phyloP scores from a whole-genome alignment of 2,888 invertebrate species.

The Polymixis flavicincta region DNA sequence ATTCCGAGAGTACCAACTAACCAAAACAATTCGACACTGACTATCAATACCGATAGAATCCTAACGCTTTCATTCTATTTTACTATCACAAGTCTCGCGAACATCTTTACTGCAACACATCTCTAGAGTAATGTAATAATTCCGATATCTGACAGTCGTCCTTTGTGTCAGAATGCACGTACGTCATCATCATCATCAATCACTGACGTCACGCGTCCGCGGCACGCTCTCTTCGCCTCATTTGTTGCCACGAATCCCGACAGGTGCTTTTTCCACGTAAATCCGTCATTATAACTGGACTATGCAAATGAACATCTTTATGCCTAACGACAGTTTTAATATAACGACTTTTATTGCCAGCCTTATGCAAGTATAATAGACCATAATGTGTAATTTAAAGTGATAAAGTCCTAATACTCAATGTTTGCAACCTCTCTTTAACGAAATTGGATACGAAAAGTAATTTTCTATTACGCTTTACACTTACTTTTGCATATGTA shows the following conservation, averaged over 20 bases:
- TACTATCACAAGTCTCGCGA: neutral
- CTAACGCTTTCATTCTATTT: neutral
- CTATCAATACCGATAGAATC: neutral
- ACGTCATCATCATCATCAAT: constrained; percentile 84
- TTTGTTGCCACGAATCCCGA: constrained; percentile 70
- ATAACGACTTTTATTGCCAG: constrained; percentile 38
- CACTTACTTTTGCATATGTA: constrained; percentile 22
- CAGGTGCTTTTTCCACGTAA: constrained; percentile 66
- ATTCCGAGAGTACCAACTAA: constrained; percentile 25
- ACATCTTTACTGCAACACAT: constrained; percentile 7
- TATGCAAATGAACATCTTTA: constrained; percentile 63
- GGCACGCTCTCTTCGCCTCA: constrained; percentile 74
- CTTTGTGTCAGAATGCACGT: constrained; percentile 49
- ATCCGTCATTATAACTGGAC: constrained; percentile 61
- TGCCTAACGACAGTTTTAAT: constrained; percentile 54
- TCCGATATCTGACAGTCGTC: constrained; percentile 67
- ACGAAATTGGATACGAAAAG: constrained; percentile 47
- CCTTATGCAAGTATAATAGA: constrained; percentile 44
- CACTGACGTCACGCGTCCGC: constrained; percentile 74
- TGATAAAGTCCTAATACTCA: constrained; percentile 42
- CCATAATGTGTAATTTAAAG: constrained; percentile 41
- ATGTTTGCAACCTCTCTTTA: constrained; percentile 32
- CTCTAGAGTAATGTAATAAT: constrained; percentile 40
- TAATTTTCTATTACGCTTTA: constrained; percentile 45
- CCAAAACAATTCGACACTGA: neutral